Evolutionary conservation across 2,888 invertebrate species (phyloP).

Genomic region (Idaea biselata): DNA sequence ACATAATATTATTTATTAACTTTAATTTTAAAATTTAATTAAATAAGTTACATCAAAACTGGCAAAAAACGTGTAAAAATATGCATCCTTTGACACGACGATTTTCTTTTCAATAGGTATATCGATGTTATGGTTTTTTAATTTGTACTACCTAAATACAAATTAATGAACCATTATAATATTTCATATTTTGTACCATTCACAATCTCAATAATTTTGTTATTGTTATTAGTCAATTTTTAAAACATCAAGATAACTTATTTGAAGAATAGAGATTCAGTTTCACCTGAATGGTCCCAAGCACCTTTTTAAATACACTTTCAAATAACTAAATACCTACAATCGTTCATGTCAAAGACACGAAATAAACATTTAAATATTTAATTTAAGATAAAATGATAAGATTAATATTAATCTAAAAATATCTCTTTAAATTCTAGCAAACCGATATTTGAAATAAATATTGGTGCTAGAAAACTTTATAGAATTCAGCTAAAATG

Average conservation of each 20-base stretch:
- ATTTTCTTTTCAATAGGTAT: too few relatives aligned
- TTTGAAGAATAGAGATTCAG: conserved; percentile 16
- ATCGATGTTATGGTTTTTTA: too few relatives aligned
- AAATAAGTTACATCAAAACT: too few relatives aligned
- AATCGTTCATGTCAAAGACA: conserved; percentile 16
- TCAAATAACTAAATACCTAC: conserved; percentile 8
- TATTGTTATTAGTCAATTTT: neutral
- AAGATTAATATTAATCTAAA: conserved; percentile 6
- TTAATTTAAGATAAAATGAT: neutral
- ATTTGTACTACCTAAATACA: too few relatives aligned
- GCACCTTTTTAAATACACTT: conserved; percentile 11
- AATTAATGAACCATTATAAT: neutral
- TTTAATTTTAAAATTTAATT: too few relatives aligned
- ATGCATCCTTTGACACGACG: too few relatives aligned
- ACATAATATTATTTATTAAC: too few relatives aligned
- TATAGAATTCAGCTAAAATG: conserved; percentile 3
- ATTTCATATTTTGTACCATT: conserved; percentile 19
- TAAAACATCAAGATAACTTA: neutral
- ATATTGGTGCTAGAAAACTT: conserved; percentile 4
- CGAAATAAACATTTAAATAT: neutral
- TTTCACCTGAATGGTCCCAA: conserved; percentile 13
- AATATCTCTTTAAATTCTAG: conserved; percentile 11
- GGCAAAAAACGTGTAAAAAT: too few relatives aligned
- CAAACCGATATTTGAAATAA: neutral
- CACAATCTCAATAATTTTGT: conserved; percentile 18